phyloP scores from a whole-genome alignment of 2,113 vertebrate species.

The Leucopsar rothschildi region DNA sequence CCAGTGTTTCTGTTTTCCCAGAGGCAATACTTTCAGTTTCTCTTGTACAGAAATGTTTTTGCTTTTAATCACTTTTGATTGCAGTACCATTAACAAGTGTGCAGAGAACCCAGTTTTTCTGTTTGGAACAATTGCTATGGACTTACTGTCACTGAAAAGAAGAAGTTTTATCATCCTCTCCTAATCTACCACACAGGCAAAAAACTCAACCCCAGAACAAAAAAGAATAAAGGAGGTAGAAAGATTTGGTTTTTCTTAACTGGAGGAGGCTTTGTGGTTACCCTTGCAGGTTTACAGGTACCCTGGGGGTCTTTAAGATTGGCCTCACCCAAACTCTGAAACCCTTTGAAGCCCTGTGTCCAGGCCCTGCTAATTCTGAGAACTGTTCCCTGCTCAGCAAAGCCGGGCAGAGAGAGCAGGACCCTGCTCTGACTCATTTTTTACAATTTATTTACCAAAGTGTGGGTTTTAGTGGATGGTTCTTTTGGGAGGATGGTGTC shows the following conservation, averaged over 20 bases:
- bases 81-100: not conserved
- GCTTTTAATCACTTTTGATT: slow-evolving; percentile 28
- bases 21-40: slow-evolving; percentile 27
- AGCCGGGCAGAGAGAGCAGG: not conserved
- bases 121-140: not conserved
- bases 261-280: not conserved
- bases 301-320: not conserved
- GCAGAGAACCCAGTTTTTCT: not conserved
- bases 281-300: not conserved
- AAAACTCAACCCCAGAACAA: fast-evolving
- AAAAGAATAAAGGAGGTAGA: not conserved
- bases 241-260: not conserved
- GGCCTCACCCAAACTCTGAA: not conserved
- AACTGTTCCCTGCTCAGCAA: not conserved
- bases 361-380: not conserved
- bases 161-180: not conserved
- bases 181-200: not conserved
- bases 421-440: fast-evolving
- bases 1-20: not conserved
- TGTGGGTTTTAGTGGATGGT: not conserved
- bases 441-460: not conserved
- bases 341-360: not conserved
- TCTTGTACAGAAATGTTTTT: not conserved
- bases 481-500: not conserved
- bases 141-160: not conserved